Base-by-base conservation (phyloP, 2,888 invertebrate genomes). In the Masnerella sp. region DNA sequence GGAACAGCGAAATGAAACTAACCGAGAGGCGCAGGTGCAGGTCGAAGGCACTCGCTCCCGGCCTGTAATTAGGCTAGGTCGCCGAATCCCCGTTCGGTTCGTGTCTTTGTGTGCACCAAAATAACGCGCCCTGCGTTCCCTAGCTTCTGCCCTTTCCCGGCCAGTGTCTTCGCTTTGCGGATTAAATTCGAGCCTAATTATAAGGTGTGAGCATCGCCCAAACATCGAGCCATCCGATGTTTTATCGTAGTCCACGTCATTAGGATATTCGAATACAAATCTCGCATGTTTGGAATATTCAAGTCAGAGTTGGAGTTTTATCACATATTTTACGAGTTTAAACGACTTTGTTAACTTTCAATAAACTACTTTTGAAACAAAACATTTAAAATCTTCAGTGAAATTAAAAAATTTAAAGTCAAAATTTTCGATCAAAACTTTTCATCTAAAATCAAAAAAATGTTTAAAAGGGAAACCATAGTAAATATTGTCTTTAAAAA, bases 61-160 rank as follows among this genome's bases (percentile, higher is more conserved):
- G 51, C 74, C 72, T 76, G 76, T 76, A 76, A 76, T 74, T 74
- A 72, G 76, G 74, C 74, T 62, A 70, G 68, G 71, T 69, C 52
- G 76, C 74, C 76, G 76, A 76, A 72, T 72, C 49, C 62, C 62
- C 45, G 51, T 61, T 69, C 40, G 59, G 30, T 38, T 40, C 51
- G 45, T 68, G 68, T 56, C 54, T 56, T 59, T 71, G 38, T 65
- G 59, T 59, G 65, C 47, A 73, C 64, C 38, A 67, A 69, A 62
- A 70, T 58, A 69, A 69, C 56, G 64, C 61, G 52, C 47, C 22
- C 67, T 72, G 52, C 61, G 69, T 70, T 73, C 54, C 67, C 61
- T 61, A 54, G 67, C 69, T 73, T 65, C 70, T 73, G 70, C 67
- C 67, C 58, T 69, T 69, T 47, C 70, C 18, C 28, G 30, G 22